These are phyloP conservation scores for Halcyon badia DNA, from an alignment of 2,797 vertebrate species.

Conservation along the genomic window DNA sequence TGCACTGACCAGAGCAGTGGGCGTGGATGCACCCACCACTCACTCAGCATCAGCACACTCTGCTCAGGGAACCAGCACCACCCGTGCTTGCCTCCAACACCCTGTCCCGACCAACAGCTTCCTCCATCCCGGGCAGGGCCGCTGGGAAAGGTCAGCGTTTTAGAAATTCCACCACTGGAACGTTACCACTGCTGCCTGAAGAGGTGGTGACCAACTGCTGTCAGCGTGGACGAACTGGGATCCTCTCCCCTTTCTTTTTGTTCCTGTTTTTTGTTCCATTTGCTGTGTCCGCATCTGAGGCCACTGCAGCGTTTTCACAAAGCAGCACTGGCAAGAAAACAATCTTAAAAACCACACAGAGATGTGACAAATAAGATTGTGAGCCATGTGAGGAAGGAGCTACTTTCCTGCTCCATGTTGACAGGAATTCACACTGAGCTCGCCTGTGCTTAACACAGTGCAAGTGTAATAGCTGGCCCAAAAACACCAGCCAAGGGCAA, in stretches of 20 bases:
- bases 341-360: not conserved
- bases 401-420: not conserved
- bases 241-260: not conserved
- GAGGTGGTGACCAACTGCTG: not conserved
- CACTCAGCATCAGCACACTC: accelerated
- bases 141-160: not conserved
- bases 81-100: accelerated
- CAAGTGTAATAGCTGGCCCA: not conserved
- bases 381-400: not conserved
- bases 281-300: not conserved
- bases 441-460: not conserved
- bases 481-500: not conserved
- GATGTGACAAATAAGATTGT: not conserved
- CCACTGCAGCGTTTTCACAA: not conserved
- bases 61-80: not conserved
- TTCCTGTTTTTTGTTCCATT: not conserved
- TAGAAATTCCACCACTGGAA: accelerated
- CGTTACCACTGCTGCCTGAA: not conserved
- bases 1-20: not conserved
- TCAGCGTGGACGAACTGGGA: too few species aligned
- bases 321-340: not conserved
- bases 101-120: not conserved
- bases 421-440: not conserved
- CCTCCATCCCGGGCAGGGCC: not conserved
- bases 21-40: not conserved